These are phyloP conservation scores for Bathynomus jamesi DNA, from an alignment of 1,140 invertebrate genomes.

Conservation along the genomic window DNA sequence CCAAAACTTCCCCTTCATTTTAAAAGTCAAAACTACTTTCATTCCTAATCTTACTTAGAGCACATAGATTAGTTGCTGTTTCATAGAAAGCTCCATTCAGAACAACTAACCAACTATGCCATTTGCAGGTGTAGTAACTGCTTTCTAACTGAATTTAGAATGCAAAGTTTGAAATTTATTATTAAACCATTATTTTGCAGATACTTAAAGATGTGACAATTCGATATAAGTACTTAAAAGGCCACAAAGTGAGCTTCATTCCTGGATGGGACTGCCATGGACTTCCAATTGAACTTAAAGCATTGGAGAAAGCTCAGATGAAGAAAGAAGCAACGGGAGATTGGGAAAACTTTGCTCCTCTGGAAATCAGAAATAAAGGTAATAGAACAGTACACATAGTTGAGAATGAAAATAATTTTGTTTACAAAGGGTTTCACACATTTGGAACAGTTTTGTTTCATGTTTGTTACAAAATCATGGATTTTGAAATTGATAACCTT, in stretches of 20 bases:
- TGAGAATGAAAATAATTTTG: too few species aligned
- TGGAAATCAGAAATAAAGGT: conserved; percentile 64
- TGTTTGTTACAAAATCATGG: too few species aligned
- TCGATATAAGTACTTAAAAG: conserved; percentile 68
- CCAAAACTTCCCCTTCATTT: too few species aligned
- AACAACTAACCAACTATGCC: neutral
- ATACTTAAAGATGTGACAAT: conserved; percentile 91
- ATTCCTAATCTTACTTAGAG: neutral
- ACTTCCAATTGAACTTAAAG: conserved; percentile 94
- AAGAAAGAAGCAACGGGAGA: conserved; percentile 40
- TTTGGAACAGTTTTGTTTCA: too few species aligned
- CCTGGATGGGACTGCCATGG: conserved; percentile 99
- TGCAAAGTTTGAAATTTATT: conserved; percentile 1
- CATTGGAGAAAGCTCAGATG: conserved; percentile 48
- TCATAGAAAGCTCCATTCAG: conserved; percentile 1
- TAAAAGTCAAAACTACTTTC: neutral
- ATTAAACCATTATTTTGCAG: conserved; percentile 46
- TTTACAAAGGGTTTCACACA: too few species aligned
- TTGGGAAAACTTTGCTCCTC: conserved; percentile 42
- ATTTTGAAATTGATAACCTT: too few species aligned
- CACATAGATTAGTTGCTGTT: neutral
- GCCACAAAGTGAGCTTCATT: conserved; percentile 73
- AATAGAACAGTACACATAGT: too few species aligned
- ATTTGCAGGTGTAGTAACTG: neutral
- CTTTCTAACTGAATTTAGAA: neutral